phyloP scores from a whole-genome alignment of 2,888 invertebrate genomes.

The Altica lythri region DNA sequence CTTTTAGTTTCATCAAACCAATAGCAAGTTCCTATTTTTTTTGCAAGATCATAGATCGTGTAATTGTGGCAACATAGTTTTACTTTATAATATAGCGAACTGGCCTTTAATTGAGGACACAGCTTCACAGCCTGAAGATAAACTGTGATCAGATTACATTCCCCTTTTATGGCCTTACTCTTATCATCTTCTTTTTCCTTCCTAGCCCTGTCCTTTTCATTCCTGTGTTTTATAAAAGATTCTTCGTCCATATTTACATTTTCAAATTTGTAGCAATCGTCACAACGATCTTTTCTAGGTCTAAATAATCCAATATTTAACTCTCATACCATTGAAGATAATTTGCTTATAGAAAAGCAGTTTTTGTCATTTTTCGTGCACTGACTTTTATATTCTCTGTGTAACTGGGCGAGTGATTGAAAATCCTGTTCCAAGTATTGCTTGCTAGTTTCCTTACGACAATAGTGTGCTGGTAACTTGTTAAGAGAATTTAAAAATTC shows the following conservation, averaged over 20 bases:
- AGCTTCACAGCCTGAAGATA: slow-evolving; percentile 2
- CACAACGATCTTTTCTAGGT: slow-evolving; percentile 24
- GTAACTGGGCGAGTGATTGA: slow-evolving; percentile 3
- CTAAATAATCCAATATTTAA: slow-evolving; percentile 21
- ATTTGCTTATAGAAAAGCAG: slow-evolving; percentile 19
- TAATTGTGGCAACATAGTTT: too few relatives aligned
- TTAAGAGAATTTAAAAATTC: too few relatives aligned
- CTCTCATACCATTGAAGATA: slow-evolving; percentile 16
- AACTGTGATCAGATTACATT: slow-evolving; percentile 5
- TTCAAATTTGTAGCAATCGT: slow-evolving; percentile 22
- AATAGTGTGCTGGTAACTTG: too few relatives aligned
- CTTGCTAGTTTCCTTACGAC: too few relatives aligned
- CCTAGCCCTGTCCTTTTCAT: slow-evolving; percentile 8
- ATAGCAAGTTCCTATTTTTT: slow-evolving; percentile 7
- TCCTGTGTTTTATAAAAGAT: slow-evolving; percentile 5
- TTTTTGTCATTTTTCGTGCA: too few relatives aligned
- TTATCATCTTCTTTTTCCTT: slow-evolving; percentile 16
- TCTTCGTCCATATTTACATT: slow-evolving; percentile 26
- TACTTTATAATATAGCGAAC: too few relatives aligned
- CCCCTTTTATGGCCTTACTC: neutral
- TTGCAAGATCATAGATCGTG: slow-evolving; percentile 15
- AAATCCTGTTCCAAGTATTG: slow-evolving; percentile 3
- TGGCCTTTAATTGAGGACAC: too few relatives aligned
- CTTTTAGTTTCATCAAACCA: slow-evolving; percentile 13
- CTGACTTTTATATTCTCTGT: slow-evolving; percentile 3